Conservation (phyloP, 2,888 invertebrate genomes). For the Diplazon laetatorius region DNA sequence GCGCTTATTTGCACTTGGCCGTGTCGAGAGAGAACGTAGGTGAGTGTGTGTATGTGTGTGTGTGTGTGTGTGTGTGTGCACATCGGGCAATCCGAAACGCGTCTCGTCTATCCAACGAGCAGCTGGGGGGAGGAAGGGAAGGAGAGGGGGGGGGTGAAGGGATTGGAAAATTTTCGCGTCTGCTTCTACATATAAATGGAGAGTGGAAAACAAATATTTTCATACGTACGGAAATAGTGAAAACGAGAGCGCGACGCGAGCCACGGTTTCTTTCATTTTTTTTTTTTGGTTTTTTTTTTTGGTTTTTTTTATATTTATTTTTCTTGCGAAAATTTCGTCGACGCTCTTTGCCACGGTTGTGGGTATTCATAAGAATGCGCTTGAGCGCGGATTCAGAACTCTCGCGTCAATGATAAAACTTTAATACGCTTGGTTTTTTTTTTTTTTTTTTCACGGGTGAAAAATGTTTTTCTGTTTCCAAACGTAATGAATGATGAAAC, state of each 20-base stretch:
- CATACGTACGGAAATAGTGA: slow-evolving; percentile 29
- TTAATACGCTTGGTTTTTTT: background rate
- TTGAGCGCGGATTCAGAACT: background rate
- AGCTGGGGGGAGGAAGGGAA: no score
- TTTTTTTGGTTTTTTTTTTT: no score
- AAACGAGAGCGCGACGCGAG: slow-evolving; percentile 48
- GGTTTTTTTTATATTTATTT: no score
- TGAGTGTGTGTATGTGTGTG: no score
- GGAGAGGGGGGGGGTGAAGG: no score
- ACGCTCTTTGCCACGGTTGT: background rate
- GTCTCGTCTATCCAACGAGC: no score
- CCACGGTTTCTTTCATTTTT: no score
- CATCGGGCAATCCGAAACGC: slow-evolving; percentile 42
- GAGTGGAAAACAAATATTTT: slow-evolving; percentile 53
- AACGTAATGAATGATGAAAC: slow-evolving; percentile 1
- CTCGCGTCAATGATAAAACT: slow-evolving; percentile 20
- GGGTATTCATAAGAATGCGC: no score
- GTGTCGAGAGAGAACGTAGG: slow-evolving; percentile 42
- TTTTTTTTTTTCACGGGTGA: background rate
- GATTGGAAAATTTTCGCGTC: slow-evolving; percentile 56
- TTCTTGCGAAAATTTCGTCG: no score
- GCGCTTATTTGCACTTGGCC: slow-evolving; percentile 75
- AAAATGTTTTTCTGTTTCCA: background rate
- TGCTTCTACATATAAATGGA: slow-evolving; percentile 55
- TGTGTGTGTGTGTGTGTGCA: no score